phyloP scores from a whole-genome alignment of 2,888 invertebrate genomes.

The Noctua fimbriata region DNA sequence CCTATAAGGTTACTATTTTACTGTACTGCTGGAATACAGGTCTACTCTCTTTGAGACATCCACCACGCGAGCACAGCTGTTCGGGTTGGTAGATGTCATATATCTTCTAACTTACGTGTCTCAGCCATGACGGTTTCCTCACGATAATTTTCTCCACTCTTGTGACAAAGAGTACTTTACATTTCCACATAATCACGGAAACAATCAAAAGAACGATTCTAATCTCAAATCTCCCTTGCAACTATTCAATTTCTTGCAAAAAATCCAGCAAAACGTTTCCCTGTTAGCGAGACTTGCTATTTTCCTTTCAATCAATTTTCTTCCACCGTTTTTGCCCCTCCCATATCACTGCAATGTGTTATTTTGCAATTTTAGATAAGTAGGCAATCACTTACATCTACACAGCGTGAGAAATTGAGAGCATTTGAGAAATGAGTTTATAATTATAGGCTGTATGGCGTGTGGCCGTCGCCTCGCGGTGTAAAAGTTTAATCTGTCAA shows the following conservation, averaged over 20 bases:
- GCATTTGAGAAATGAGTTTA: conserved; percentile 64
- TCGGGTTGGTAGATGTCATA: not conserved
- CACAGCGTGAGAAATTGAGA: conserved; percentile 66
- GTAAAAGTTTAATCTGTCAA: conserved; percentile 68
- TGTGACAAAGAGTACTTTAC: not conserved
- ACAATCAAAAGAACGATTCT: not conserved
- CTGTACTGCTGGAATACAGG: not conserved
- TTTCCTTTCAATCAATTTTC: conserved; percentile 59
- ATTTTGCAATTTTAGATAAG: conserved; percentile 60
- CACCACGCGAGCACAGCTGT: not conserved
- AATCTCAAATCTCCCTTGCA: conserved; percentile 1
- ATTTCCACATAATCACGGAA: conserved; percentile 1
- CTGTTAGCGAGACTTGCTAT: conserved; percentile 32
- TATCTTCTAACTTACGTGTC: not conserved
- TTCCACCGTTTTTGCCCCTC: conserved; percentile 44
- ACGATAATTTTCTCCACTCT: not conserved
- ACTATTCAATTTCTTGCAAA: conserved; percentile 28
- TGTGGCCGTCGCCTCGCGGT: conserved; percentile 43
- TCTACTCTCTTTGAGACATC: not conserved
- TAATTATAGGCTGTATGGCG: conserved; percentile 65
- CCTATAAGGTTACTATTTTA: not conserved
- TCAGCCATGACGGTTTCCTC: not conserved
- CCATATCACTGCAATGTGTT: conserved; percentile 41
- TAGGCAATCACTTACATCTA: conserved; percentile 52
- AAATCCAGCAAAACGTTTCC: conserved; percentile 37